Percentiles rank a stretch among this genome's conserved stretches.
phyloP scores from a whole-genome alignment of 92 coral and sea anemone species.

The Siderastrea radians region DNA sequence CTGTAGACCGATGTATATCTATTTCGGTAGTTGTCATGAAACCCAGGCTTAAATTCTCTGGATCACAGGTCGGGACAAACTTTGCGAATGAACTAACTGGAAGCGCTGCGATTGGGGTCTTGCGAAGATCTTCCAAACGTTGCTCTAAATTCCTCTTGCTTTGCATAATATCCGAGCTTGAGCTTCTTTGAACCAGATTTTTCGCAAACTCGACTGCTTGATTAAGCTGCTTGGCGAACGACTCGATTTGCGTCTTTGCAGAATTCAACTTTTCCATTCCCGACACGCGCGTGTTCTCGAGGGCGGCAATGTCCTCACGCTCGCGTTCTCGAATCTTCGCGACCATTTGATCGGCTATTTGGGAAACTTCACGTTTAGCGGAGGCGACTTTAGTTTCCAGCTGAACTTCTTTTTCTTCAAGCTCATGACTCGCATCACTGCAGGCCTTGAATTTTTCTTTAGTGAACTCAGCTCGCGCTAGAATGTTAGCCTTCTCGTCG shows the following conservation, averaged over 20 bases:
- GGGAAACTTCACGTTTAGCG: constrained; percentile 2
- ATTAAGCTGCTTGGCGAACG: neutral
- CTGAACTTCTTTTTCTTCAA: neutral
- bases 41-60: neutral
- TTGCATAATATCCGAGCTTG: neutral
- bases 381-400: neutral
- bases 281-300: neutral
- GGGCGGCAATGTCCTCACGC: neutral
- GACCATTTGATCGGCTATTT: neutral
- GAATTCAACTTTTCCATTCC: neutral
- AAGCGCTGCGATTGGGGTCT: neutral
- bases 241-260: neutral
- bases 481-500: neutral
- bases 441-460: neutral
- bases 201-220: constrained; percentile 7
- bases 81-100: neutral
- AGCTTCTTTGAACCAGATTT: neutral
- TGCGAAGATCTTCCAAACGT: neutral
- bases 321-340: neutral
- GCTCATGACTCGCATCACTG: neutral
- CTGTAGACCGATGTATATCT: neutral
- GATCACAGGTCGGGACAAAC: neutral
- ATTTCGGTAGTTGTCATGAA: neutral
- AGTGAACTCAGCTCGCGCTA: neutral
- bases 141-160: neutral